Evolutionary conservation across 92 coral and sea anemone genomes (phyloP), one percentile per base, ranked within the genome.

Genomic region (Epizoanthus rinbou): DNA sequence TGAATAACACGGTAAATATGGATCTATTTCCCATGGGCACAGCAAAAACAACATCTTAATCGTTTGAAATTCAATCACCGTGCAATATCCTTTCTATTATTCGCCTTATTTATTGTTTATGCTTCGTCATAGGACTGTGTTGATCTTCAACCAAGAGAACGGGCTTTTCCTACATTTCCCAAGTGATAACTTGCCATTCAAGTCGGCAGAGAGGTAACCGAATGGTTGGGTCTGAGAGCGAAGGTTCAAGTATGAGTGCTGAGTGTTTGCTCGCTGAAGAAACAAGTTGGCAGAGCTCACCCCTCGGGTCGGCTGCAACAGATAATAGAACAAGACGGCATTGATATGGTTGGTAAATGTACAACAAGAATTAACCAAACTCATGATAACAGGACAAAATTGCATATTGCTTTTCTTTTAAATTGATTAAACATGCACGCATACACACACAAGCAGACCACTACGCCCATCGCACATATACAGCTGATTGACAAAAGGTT

Each of bases 201-300:
- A 19, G 58, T 78, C 82, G 19, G 82, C 41, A 16, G 82, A 78
- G 24, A 78, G 41, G 57, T 78, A 78, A 16, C 72, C 82, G 22
- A 37, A 78, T 13, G 82, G 59, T 1, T 69, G 17, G 16, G 25
- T 70, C 65, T 78, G 82, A 15, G 82, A 78, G 21, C 82, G 82
- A 78, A 78, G 82, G 25, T 18, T 78, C 17, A 78, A 62, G 35
- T 60, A 78, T 3, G 72, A 62, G 57, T 78, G 82, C 3, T 78
- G 82, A n/a, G 82, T 57, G 16, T 69, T 60, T 4, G 71, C 21
- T 14, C 25, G 57, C 57, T 78, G 70, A 17, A 62, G 57, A 37
- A 78, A 78, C 82, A 78, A 33, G 17, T 78, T 60, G 28, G 24
- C 82, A 60, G 63, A 57, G 39, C 31, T 43, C 35, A 78, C 57